phyloP scores from a whole-genome alignment of 2,113 vertebrate species.

The Myiozetetes cayanensis region DNA sequence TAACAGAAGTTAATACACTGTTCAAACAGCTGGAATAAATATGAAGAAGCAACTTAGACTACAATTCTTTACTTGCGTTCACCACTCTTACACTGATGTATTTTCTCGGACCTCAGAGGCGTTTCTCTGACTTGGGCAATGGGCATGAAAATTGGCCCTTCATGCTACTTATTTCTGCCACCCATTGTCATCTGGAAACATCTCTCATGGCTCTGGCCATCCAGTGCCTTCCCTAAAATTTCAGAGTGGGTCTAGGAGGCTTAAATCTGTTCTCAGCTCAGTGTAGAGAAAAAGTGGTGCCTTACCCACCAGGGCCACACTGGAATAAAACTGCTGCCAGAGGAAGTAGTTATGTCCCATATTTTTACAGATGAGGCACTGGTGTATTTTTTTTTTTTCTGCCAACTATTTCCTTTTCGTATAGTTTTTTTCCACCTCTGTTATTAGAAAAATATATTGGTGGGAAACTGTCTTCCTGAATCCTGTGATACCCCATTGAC shows the following conservation, averaged over 20 bases:
- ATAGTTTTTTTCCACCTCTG: neutral
- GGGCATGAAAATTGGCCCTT: neutral
- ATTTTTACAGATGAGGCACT: neutral
- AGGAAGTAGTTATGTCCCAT: neutral
- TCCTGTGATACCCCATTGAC: neutral
- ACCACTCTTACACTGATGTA: slow-evolving; percentile 34
- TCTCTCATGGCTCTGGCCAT: neutral
- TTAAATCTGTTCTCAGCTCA: neutral
- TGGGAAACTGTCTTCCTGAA: slow-evolving; percentile 5
- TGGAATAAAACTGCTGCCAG: neutral
- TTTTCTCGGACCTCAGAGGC: neutral
- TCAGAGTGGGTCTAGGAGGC: neutral
- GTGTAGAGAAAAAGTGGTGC: neutral
- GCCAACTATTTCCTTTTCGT: neutral
- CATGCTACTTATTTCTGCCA: neutral
- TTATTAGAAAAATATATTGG: neutral
- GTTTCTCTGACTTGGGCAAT: neutral
- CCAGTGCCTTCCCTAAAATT: neutral
- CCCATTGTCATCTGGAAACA: neutral
- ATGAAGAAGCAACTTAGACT: slow-evolving; percentile 15
- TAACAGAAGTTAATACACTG: slow-evolving; percentile 59
- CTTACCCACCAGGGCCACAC: neutral
- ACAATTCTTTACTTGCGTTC: neutral
- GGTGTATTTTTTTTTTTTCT: neutral
- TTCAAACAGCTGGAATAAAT: slow-evolving; percentile 49